Base-by-base conservation (phyloP, 1,140 invertebrate genomes). In the Habropoda laboriosa region DNA sequence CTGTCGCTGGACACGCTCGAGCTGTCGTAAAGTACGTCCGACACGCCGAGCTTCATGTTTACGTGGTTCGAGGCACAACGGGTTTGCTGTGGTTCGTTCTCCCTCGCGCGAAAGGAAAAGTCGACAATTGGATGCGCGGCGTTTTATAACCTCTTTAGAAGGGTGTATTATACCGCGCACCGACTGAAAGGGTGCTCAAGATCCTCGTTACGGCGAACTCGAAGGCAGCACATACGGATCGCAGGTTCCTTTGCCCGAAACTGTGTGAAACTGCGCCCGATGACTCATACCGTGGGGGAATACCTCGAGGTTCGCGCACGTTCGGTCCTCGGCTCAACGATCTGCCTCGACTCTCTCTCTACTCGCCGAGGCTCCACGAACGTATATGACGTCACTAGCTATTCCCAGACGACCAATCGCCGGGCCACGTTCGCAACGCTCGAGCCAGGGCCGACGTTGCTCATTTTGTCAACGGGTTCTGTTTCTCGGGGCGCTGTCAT, bases 221-320 rank as follows among this genome's bases (percentile, higher is more conserved):
- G 47, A 81, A 66, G 42, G 21, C 74, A 53, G 55, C 77, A 58
- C 76, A 76, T 57, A 81, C 77, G 78, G 45, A 70, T 75, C 57
- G 70, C 75, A 64, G 57, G 55, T 81, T 60, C 78, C 80, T 79
- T 87, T 85, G 68, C 79, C 86, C 83, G 72, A 90, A 89, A 89
- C 89, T 88, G 87, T 77, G 60, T 57, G 73, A 90, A 90, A 87
- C 86, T 90, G 83, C 80, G 81, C 76, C 60, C 82, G 90, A 92
- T 92, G 91, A 92, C 87, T 92, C 91, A 92, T 91, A 80, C 77
- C 86, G 88, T 85, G 89, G 88, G 91, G 91, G 90, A 92, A 92
- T 91, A 91, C 90, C 90, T 91, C 82, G 71, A 74, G 67, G 63
- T 79, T 86, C 84, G 80, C 60, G 71, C 70, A 74, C 68, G 79